A percentile compares a stretch with the other conserved stretches of the same genome.
phyloP scores from a whole-genome alignment of 2,797 vertebrate species.

The Fistularia commersonii region DNA sequence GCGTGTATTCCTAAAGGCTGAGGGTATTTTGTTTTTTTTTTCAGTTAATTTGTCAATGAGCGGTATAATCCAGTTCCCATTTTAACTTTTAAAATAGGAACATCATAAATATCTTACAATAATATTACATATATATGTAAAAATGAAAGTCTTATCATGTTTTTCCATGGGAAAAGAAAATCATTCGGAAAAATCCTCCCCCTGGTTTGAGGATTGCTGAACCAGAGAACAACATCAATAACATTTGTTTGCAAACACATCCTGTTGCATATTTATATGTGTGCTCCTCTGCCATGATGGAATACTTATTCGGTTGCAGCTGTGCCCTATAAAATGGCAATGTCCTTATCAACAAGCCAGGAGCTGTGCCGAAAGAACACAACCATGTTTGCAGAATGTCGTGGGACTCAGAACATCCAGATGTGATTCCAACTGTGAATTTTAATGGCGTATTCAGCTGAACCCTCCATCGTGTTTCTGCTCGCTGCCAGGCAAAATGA shows the following conservation, averaged over 20 bases:
- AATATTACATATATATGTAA: not conserved
- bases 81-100: not conserved
- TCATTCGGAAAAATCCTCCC: not conserved
- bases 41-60: not conserved
- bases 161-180: too few species aligned
- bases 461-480: constrained; percentile 26
- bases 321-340: constrained; percentile 27
- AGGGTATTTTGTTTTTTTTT: constrained; percentile 2
- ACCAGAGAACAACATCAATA: too few species aligned
- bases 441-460: constrained; percentile 36
- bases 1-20: too few species aligned
- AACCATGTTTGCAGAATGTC: constrained; percentile 27
- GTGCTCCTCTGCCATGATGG: not conserved
- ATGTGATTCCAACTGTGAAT: constrained; percentile 45
- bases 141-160: too few species aligned
- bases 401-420: constrained; percentile 33
- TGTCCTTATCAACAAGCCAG: constrained; percentile 20
- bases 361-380: too few species aligned
- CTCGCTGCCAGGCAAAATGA: too few species aligned
- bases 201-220: too few species aligned
- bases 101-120: not conserved
- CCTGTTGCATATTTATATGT: not conserved
- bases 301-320: constrained; percentile 13
- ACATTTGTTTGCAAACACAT: not conserved
- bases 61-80: not conserved